phyloP scores from a whole-genome alignment of 2,888 invertebrate genomes.

The Mesoligia furuncula region DNA sequence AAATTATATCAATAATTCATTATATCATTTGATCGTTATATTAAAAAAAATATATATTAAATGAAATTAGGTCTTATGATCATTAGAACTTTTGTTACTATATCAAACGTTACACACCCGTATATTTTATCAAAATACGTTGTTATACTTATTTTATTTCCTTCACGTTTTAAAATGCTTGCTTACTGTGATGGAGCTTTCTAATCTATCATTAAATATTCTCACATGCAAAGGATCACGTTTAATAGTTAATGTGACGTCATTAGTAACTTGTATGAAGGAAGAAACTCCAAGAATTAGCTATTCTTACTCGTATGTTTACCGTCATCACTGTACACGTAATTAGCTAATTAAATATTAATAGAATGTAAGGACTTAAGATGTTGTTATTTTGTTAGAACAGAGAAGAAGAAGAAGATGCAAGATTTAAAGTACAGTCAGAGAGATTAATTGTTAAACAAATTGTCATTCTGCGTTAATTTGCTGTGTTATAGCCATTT shows the following conservation, averaged over 20 bases:
- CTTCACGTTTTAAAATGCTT: not conserved
- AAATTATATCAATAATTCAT: too few relatives aligned
- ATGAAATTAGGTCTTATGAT: too few relatives aligned
- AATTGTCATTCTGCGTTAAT: not conserved
- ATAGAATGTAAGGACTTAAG: slow-evolving; percentile 28
- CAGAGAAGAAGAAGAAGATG: not conserved
- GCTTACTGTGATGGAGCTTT: not conserved
- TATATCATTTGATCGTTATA: too few relatives aligned
- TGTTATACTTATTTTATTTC: not conserved
- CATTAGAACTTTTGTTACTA: too few relatives aligned
- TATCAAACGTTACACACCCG: too few relatives aligned
- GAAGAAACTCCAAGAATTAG: slow-evolving; percentile 71
- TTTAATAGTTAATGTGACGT: slow-evolving; percentile 73
- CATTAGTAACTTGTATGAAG: slow-evolving; percentile 56
- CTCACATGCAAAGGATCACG: slow-evolving; percentile 39
- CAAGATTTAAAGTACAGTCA: not conserved
- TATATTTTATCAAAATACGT: not conserved
- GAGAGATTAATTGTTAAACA: not conserved
- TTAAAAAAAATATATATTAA: too few relatives aligned
- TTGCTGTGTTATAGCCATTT: not conserved
- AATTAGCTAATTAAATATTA: slow-evolving; percentile 75
- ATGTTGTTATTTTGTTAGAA: not conserved
- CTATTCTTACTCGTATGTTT: slow-evolving; percentile 69
- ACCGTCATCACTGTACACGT: slow-evolving; percentile 59
- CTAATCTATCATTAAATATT: slow-evolving; percentile 36